Percentiles rank a stretch among this genome's conserved stretches.
phyloP scores from a whole-genome alignment of 2,113 vertebrate genomes.

The Tachycineta bicolor region DNA sequence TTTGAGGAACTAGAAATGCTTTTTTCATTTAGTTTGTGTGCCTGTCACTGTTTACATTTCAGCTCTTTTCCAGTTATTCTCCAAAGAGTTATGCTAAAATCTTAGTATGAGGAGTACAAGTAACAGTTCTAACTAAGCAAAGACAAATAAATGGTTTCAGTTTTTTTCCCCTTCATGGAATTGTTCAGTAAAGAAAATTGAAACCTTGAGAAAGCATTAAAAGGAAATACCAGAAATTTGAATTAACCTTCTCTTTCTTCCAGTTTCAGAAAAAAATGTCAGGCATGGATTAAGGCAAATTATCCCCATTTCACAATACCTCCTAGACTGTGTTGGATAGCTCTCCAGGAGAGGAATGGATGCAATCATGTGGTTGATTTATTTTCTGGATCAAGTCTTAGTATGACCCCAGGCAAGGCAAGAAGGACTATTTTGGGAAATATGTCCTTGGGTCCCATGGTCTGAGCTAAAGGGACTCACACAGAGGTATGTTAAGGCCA shows the following conservation, averaged over 20 bases:
- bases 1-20: neutral
- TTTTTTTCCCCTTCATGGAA: neutral
- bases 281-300: neutral
- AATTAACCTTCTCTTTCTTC: neutral
- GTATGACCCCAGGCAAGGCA: neutral
- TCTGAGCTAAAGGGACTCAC: neutral
- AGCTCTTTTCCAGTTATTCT: neutral
- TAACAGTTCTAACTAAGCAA: neutral
- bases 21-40: neutral
- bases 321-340: neutral
- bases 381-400: conserved; percentile 32
- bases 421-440: conserved; percentile 42
- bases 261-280: neutral
- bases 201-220: neutral
- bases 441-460: neutral
- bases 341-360: conserved; percentile 3
- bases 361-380: conserved; percentile 39
- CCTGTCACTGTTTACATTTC: neutral
- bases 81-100: neutral
- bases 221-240: neutral
- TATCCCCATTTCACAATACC: neutral
- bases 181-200: neutral
- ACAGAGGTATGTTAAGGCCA: neutral
- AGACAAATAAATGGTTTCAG: neutral
- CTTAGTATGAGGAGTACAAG: neutral